Evolutionary conservation across 2,797 vertebrate species (phyloP).

Genomic region (Loris lydekkerianus): DNA sequence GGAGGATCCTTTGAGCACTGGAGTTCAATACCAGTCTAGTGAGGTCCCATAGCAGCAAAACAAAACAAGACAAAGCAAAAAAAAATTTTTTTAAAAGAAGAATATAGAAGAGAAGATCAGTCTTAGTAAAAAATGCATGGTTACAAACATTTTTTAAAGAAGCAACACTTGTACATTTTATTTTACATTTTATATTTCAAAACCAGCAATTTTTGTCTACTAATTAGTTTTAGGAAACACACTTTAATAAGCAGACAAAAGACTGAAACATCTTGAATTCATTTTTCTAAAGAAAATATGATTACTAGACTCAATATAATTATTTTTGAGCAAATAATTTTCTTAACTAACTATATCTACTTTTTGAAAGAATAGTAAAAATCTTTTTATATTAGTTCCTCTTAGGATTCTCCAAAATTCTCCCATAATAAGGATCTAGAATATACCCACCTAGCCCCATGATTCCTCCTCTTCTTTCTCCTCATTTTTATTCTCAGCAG

Average conservation of each 20-base stretch:
- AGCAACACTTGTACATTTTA: not conserved
- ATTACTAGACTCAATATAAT: not conserved
- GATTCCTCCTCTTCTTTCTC: constrained; percentile 40
- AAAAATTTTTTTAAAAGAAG: not conserved
- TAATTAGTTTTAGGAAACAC: constrained; percentile 32
- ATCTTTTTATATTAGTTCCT: constrained; percentile 12
- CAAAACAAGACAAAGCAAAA: not conserved
- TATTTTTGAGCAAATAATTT: constrained; percentile 41
- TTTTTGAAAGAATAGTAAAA: not conserved
- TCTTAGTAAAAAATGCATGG: not conserved
- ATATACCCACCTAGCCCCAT: not conserved
- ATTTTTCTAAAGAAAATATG: not conserved
- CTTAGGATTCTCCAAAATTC: not conserved
- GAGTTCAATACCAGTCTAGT: not conserved
- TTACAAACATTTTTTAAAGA: not conserved
- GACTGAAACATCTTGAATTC: not conserved
- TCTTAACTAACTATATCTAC: not conserved
- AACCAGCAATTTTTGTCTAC: not conserved
- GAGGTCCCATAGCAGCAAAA: not conserved
- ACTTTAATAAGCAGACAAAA: constrained; percentile 16
- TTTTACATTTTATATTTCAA: not conserved
- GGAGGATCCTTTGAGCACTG: not conserved
- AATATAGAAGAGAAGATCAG: not conserved
- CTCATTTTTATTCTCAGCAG: constrained; percentile 56
- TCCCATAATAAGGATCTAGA: not conserved